Base-by-base conservation (phyloP, 2,797 vertebrate species). In the Graptemys geographica region DNA sequence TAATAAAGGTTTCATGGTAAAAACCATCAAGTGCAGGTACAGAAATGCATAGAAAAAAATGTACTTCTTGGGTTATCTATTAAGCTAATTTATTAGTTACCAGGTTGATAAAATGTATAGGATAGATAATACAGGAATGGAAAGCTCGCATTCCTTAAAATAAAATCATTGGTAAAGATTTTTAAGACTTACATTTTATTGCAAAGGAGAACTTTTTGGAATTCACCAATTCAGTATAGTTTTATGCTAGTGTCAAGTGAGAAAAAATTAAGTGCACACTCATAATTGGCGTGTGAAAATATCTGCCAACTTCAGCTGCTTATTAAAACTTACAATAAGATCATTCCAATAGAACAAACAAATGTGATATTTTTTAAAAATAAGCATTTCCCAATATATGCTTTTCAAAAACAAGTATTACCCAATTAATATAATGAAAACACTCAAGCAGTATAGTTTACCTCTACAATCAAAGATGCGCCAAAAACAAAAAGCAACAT, bases 341-440 rank as follows among this genome's bases (percentile, higher is more conserved):
- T 49, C 16, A 5, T 76, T 23, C 55, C 80, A 81, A 10, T 1
- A 72, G 23, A 47, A 28, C 13, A 47, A 59, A 49, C 0, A 2
- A 11, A 59, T 65, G 0, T 28, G 11, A 0, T 56, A 81, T 69
- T 86, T 82, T 79, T 69, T 5, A 37, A 81, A 88, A 93, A 52
- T 2, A 79, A 0, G 1, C 52, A 51, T 55, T 87, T 56, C 33
- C 90, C n/a, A 62, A 62, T 69, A 11, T 23, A 69, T 21, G 9
- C 18, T 69, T 69, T 69, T 69, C 18, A 69, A 69, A 69, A 19
- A 23, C 37, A 65, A 16, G 15, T 33, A 33, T 7, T 62, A 16
- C 12, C 12, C 59, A 33, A 33, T 62, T n/a, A 65, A n/a, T 8
- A 37, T 41, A 23, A 41, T 72, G 37, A 72, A 72, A 41, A 25